Conservation (phyloP, 2,797 vertebrate genomes). For the Propithecus perrieri region DNA sequence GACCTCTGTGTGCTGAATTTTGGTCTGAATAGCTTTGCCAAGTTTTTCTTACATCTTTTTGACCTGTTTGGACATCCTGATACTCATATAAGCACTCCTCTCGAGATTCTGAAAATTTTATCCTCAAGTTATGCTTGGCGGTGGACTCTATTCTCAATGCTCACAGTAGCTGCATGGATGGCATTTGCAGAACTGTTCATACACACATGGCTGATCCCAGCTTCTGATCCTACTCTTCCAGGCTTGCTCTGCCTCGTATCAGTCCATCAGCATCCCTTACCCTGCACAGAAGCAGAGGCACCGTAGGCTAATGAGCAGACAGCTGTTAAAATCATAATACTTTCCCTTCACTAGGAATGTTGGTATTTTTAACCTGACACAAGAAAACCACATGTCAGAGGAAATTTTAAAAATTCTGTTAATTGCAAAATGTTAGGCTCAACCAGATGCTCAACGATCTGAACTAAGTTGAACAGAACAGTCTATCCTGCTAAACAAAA, state of each 20-base stretch:
- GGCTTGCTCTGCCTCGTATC: background rate
- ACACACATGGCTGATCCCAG: background rate
- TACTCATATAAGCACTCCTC: background rate
- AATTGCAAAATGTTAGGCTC: background rate
- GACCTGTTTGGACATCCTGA: background rate
- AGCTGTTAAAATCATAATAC: background rate
- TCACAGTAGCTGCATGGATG: background rate
- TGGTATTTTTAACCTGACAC: constrained; percentile 16
- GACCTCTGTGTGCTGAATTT: background rate
- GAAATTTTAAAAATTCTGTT: background rate
- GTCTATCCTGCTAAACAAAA: background rate
- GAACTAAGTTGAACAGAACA: background rate
- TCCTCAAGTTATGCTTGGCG: background rate
- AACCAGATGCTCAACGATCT: too few species aligned
- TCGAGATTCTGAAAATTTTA: background rate
- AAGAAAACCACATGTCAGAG: background rate
- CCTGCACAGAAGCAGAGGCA: background rate
- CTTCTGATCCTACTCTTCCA: background rate
- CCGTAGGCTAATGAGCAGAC: background rate
- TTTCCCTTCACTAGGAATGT: background rate
- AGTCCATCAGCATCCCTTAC: background rate
- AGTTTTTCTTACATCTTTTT: background rate
- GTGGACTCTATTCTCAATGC: background rate
- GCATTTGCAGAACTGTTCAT: background rate
- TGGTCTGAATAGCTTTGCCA: background rate